Base-by-base conservation (phyloP, 2,113 vertebrate genomes). In the Monarcha castaneiventris region DNA sequence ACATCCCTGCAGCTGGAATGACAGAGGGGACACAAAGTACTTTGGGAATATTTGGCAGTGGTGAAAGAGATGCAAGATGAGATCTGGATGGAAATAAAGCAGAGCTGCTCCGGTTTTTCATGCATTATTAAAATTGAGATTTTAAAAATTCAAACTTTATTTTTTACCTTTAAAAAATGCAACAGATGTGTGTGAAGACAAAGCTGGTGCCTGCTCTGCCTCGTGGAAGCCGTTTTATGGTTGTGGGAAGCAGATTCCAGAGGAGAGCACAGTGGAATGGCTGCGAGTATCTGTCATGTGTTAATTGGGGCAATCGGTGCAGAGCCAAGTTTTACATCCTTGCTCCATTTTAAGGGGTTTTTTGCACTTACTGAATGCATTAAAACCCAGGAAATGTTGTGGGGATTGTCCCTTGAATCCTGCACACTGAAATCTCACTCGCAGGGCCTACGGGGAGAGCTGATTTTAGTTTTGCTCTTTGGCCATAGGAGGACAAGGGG, bases 111-210 rank as follows among this genome's bases (percentile, higher is more conserved):
- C 32, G 0, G 35, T 91, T 86, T 84, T 56, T 11, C 91, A 90
- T 94, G 93, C 71, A 95, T 95, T 95, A 96, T 95, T 91, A 83
- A 97, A 90, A 93, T 13, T 1, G 61, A 71, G 91, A 5, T 90
- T 94, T 97, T 96, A 96, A 95, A 97, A 93, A 96, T 85, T 91
- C 74, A 97, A 76, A 86, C 85, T 96, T 87, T 68, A 30, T 79
- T 96, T 37, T 95, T 73, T 10, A 16, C 67, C 84, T 88, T 90
- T 93, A 94, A 96, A 96, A 94, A 95, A 96, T 86, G 91, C 93
- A 96, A 90, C 93, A 93, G 91, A 94, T 94, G 87, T 55, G 82
- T 4, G 16, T 0, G 3, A 85, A 94, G 94, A 93, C 75, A 93
- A 91, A 96, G 79, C 78, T 22, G 11, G 71, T 77, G 91, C 67